Conservation (phyloP, 30 jellyfish, hydroid and myxozoan species). For the Euphysa ruthae region DNA sequence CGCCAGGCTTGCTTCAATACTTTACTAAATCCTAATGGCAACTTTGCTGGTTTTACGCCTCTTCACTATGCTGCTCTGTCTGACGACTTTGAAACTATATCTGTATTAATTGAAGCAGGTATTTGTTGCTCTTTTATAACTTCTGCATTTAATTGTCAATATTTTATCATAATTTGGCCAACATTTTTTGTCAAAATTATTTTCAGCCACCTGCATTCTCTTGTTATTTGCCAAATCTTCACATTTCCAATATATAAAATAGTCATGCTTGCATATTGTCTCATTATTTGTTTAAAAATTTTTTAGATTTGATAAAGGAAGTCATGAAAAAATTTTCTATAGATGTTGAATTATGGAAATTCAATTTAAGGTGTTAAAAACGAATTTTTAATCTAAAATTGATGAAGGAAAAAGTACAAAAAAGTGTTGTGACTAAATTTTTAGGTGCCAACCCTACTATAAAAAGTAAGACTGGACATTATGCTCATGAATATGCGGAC, state of each 20-base stretch:
- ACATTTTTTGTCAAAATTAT: background rate
- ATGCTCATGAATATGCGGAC: constrained; percentile 62
- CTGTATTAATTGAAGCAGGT: constrained; percentile 79
- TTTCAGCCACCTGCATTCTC: background rate
- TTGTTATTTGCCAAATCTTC: no score
- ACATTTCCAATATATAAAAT: no score
- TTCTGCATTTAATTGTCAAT: background rate
- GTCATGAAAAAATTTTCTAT: no score
- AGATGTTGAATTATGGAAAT: no score
- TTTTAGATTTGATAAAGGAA: no score
- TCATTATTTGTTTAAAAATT: no score
- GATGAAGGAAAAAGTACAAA: background rate
- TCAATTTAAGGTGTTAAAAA: background rate
- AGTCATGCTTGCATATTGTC: no score
- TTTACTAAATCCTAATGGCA: constrained; percentile 54
- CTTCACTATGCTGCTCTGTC: constrained; percentile 91
- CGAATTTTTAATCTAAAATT: background rate
- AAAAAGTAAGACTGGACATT: constrained; percentile 48
- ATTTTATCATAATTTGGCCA: background rate
- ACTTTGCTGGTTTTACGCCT: constrained; percentile 91
- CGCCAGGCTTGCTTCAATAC: constrained; percentile 65
- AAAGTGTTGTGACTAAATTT: background rate
- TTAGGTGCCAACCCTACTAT: constrained; percentile 83
- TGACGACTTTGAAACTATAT: constrained; percentile 71
- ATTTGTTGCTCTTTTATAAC: background rate